A percentile compares a stretch with the other conserved stretches of the same genome.
These are phyloP conservation scores for Stomorhina lunata DNA, from an alignment of 2,888 invertebrate genomes.

Conservation along the genomic window DNA sequence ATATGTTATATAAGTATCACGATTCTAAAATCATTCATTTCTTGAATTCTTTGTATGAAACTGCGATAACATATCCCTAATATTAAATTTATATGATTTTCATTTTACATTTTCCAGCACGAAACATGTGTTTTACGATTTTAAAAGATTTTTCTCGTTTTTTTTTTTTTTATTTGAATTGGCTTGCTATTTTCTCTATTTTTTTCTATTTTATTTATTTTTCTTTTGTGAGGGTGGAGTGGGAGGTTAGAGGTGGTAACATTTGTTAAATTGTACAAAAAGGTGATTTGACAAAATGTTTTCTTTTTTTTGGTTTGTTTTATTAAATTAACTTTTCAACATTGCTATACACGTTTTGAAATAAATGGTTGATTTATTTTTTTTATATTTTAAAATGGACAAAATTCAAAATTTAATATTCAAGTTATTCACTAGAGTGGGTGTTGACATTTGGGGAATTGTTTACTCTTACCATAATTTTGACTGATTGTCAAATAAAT, in stretches of 20 bases:
- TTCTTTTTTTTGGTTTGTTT: neutral
- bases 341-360: neutral
- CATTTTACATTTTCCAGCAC: constrained; percentile 16
- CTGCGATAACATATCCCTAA: neutral
- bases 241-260: neutral
- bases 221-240: no score
- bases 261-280: constrained; percentile 11
- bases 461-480: no score
- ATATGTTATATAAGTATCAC: no score
- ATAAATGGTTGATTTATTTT: no score
- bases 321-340: constrained; percentile 13
- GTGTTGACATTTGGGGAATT: no score
- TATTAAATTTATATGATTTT: constrained; percentile 30
- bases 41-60: neutral
- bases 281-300: constrained; percentile 20
- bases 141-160: constrained; percentile 25
- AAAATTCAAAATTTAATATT: no score
- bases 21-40: no score
- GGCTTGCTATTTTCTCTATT: constrained; percentile 15
- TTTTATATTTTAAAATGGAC: no score
- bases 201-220: neutral
- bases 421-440: no score
- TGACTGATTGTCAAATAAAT: no score
- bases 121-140: constrained; percentile 57
- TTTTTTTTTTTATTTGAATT: constrained; percentile 36